Evolutionary conservation across 2,113 vertebrate genomes (phyloP), one percentile per base, ranked within the genome.

Genomic region (Ranitomeya variabilis): DNA sequence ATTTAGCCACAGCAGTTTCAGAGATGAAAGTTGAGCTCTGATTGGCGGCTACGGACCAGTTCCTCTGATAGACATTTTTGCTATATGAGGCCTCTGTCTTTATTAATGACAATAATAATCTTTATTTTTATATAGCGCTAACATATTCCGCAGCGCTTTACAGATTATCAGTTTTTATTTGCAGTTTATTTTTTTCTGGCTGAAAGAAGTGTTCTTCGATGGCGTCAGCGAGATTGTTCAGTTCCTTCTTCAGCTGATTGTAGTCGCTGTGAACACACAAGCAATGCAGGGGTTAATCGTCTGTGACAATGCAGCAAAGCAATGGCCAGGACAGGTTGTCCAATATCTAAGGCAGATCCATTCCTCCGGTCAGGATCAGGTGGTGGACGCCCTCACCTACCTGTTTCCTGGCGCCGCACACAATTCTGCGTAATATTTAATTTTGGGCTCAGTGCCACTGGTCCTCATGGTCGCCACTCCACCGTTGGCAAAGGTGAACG

Each of bases 351-450:
- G 54, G 54, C 7, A 55, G 12, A 55, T 55, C 54, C 12, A 55
- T 57, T 9, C 12, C 55, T 57, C 12, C 55, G 3, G 55, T 57
- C 55, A 57, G 55, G 3, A 74, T 3, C 7, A 18, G 23, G 18
- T 9, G 4, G 1, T 6, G 16, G 18, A 8, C 6, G 21, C 10
- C n/a, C 73, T 31, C 4, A 59, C 55, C 12, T 94, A 96, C 98
- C 98, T 98, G 93, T 98, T 97, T 88, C 98, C 98, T 83, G 98
- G 98, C 4, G 97, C 96, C 8, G 97, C 97, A 83, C 97, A 97
- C 62, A 99, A 95, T 88, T 99, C 98, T 0, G 96, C 95, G 76
- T 99, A 99, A 91, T 99, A 99, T 93, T 99, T 99, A 92, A 99
- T 98, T 92, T 99, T 99, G 13, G 98, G 98, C 89, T 99, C 98